Evolutionary conservation across 1,140 invertebrate genomes (phyloP), one percentile per base, ranked within the genome.

Genomic region (Nebria ingens): DNA sequence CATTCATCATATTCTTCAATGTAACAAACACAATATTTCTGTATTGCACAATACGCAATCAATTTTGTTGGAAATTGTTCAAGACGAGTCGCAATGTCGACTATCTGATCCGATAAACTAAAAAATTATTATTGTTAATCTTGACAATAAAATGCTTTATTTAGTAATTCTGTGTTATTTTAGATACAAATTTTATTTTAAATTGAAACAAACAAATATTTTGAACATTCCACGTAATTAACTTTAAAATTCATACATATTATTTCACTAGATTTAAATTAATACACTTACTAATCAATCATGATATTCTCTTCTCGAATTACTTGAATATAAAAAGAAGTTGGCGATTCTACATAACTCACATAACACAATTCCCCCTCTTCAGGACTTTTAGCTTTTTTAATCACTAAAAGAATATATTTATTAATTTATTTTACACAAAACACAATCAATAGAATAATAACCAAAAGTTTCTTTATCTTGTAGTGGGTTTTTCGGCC

Each of bases 71-170:
- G 9, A 17, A 12, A 45, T 4, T 4, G 4, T 45, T 45, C 17
- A 12, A 45, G 17, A 45, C 40, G 9, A 4, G 3, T 3, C 6
- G 15, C 3, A 11, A 45, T 17, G 9, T 45, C 40, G 15, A 45
- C 40, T 6, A 45, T 45, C 15, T 45, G 40, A 45, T 45, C 40
- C 3, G 40, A 45, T 45, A 45, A 45, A 45, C 40, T 45, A 45
- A 12, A 45, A 45, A 45, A n/a, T n/a, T n/a, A n/a, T n/a, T n/a
- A n/a, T n/a, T n/a, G n/a, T n/a, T n/a, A n/a, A n/a, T n/a, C n/a
- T n/a, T n/a, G n/a, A n/a, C n/a, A n/a, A n/a, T n/a, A n/a, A n/a
- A n/a, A n/a, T n/a, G n/a, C n/a, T n/a, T n/a, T n/a, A n/a, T n/a
- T n/a, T n/a, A n/a, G n/a, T n/a, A n/a, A n/a, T n/a, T n/a, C n/a